Base-by-base conservation (phyloP, 2,113 vertebrate genomes). In the Sebastes fasciatus region DNA sequence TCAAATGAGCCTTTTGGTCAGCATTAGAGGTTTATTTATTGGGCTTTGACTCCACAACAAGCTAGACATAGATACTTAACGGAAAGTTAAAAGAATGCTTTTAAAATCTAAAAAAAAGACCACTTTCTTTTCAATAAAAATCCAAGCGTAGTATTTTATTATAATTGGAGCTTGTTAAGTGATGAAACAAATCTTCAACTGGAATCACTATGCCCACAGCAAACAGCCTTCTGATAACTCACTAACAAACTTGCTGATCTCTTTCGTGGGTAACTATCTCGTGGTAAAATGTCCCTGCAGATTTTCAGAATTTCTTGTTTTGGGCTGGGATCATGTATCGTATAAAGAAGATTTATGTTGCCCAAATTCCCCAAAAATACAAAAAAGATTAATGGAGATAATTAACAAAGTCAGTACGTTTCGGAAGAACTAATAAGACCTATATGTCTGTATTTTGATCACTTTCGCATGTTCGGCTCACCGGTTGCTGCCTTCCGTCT, bases 1-100 rank as follows among this genome's bases (percentile, higher is more conserved):
- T 63, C 67, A 68, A 49, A 73, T 55, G 10, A 76, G 49, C 3
- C 57, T 58, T 21, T 66, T 67, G 19, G 63, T 43, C 16, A 68
- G 43, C 9, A 17, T 46, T 55, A 61, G 8, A 40, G 21, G 2
- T 54, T n/a, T 26, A 45, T 74, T 65, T 65, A 60, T 60, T 34
- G 2, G 12, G 1, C 7, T 49, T 7, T 23, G 5, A 43, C 64
- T 57, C 8, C 2, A 8, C 67, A 9, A 3, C 6, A 70, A 17
- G 8, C 23, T 10, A 48, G 23, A 57, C 14, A 5, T 8, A 17
- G n/a, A 79, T 76, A 66, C 58, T 70, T 68, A 34, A 34, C 34
- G 3, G 34, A 34, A 34, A 34, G 34, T 34, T 34, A 34, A 34
- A 34, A 34, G 34, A 34, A 34, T 34, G 34, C 34, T 46, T 6